Percentiles rank a stretch among this genome's conserved stretches.
These are phyloP conservation scores for Laupala kohalensis DNA, from an alignment of 1,140 invertebrate genomes.

Conservation along the genomic window DNA sequence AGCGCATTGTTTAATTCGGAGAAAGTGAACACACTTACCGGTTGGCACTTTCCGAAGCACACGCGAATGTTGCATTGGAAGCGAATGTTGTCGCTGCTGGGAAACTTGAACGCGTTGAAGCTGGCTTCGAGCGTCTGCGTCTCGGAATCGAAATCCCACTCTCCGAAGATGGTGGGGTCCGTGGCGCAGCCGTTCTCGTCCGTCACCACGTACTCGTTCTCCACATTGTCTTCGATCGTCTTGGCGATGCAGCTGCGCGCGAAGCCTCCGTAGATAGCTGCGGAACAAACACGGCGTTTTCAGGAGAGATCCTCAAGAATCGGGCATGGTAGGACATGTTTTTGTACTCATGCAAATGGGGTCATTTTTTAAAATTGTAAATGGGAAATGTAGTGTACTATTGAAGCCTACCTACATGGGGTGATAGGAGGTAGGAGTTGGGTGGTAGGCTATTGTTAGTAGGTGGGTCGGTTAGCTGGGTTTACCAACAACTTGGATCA, in stretches of 20 bases:
- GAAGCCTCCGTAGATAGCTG: constrained; percentile 87
- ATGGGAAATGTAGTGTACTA: too few species aligned
- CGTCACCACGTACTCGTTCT: constrained; percentile 85
- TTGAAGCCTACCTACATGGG: too few species aligned
- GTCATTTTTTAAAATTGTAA: too few species aligned
- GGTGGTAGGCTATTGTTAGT: too few species aligned
- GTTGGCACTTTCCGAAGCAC: constrained; percentile 89
- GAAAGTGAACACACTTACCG: constrained; percentile 45
- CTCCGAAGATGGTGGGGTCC: constrained; percentile 81
- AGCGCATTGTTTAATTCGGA: too few species aligned
- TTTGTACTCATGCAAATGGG: too few species aligned
- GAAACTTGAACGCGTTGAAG: constrained; percentile 94
- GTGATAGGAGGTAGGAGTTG: too few species aligned
- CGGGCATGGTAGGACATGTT: too few species aligned
- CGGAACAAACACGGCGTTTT: too few species aligned
- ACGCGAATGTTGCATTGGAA: constrained; percentile 94
- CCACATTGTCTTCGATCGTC: constrained; percentile 75
- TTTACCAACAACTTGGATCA: too few species aligned
- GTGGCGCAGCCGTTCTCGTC: constrained; percentile 89
- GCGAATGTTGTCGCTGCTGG: constrained; percentile 82
- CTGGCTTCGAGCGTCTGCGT: constrained; percentile 68
- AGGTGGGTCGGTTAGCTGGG: too few species aligned
- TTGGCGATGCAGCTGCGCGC: constrained; percentile 84
- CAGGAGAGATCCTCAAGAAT: too few species aligned
- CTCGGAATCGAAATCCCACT: constrained; percentile 79